These are phyloP conservation scores for Epistrophe eligans DNA, from an alignment of 2,888 invertebrate genomes.

Conservation along the genomic window DNA sequence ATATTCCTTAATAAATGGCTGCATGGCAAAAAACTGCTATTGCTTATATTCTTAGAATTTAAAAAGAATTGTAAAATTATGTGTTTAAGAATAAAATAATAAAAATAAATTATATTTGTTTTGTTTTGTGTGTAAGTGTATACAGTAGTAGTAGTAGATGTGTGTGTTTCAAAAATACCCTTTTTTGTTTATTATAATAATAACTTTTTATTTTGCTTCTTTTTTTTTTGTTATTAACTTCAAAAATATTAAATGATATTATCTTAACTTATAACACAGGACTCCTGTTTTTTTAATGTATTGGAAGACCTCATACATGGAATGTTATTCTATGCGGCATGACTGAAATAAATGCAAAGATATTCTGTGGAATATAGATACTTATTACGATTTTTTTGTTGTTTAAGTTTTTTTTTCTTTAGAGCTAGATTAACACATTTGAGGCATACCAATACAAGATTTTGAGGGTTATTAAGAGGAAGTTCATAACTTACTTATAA, in stretches of 20 bases:
- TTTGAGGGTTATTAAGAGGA: neutral
- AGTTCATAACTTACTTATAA: neutral
- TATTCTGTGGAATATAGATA: neutral
- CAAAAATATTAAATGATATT: slow-evolving; percentile 13
- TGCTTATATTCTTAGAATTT: slow-evolving; percentile 20
- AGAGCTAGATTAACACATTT: neutral
- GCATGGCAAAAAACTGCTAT: slow-evolving; percentile 52
- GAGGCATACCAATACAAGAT: slow-evolving; percentile 43
- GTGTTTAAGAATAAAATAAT: slow-evolving; percentile 5
- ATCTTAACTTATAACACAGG: slow-evolving; percentile 39
- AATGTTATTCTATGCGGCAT: neutral
- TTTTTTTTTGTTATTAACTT: too few species aligned
- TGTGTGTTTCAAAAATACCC: neutral
- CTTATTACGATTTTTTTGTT: slow-evolving; percentile 1
- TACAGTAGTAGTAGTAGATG: neutral
- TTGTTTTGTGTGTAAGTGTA: neutral
- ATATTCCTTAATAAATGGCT: slow-evolving; percentile 24
- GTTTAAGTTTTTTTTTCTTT: neutral
- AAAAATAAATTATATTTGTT: neutral
- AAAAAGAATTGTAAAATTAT: slow-evolving; percentile 38
- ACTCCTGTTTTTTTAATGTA: slow-evolving; percentile 34
- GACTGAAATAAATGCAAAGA: slow-evolving; percentile 24
- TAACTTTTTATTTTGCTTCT: neutral
- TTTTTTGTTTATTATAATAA: slow-evolving; percentile 1
- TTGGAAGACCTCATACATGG: slow-evolving; percentile 42